Percentiles rank a stretch among this genome's conserved stretches.
Evolutionary conservation across 2,797 vertebrate species (phyloP).

Genomic region (Eutrigla gurnardus): DNA sequence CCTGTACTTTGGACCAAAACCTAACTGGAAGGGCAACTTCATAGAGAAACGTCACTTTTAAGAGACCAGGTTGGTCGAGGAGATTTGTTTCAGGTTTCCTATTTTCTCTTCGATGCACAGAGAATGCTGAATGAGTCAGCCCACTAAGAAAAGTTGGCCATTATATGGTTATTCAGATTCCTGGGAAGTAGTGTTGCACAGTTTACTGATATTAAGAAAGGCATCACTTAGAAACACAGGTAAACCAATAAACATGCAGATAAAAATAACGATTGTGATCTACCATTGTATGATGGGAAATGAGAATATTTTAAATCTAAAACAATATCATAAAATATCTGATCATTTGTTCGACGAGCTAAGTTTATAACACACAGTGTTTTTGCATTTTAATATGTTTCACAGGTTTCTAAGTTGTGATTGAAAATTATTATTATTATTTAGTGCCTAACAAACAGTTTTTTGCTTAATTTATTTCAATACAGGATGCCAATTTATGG

Average conservation of each 20-base stretch:
- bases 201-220: no score
- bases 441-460: no score
- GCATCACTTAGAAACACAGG: neutral
- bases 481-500: no score
- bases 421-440: no score
- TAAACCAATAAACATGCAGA: neutral
- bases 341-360: neutral
- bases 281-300: neutral
- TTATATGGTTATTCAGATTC: neutral
- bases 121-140: neutral
- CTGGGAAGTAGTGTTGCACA: no score
- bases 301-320: neutral
- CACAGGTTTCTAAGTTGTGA: no score
- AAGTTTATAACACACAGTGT: no score
- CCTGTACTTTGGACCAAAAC: neutral
- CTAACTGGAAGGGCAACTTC: no score
- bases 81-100: neutral
- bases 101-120: neutral
- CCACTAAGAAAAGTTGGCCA: neutral
- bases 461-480: no score
- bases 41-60: no score
- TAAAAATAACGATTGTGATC: neutral
- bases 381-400: no score
- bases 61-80: neutral
- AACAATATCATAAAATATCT: neutral